Evolutionary conservation across 2,888 invertebrate species (phyloP), one percentile per base, ranked within the genome.

Genomic region (Melitaea athalia): DNA sequence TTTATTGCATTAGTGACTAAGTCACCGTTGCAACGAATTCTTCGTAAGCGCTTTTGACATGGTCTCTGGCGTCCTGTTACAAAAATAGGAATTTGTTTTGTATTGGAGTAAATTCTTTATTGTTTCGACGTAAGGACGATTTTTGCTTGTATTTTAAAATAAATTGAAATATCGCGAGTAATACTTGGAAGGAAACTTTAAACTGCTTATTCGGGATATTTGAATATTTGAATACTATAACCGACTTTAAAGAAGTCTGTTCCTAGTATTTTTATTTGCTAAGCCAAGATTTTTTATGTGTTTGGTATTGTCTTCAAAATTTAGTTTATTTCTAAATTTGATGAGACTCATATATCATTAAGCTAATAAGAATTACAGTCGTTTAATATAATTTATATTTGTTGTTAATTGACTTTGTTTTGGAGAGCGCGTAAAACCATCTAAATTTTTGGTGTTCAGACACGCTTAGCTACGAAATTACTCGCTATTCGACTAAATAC

Each of bases 11-110:
- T 52, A 52, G 10, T 52, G 52, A 17, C 11, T 17, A 24, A 52
- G 24, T 52, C 24, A 5, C 3, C 52, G 11, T n/a, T 60, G 45
- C 45, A 47, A 61, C 33, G 53, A 53, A 60, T 15, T 60, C 53
- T 66, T 65, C 47, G 60, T 60, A 53, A 60, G 65, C 65, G 11
- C 43, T 60, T 33, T 53, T 53, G 60, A 33, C 59, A 64, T 10
- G 17, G 52, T 61, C 53, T 47, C 66, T 38, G 53, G 66, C 33
- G 53, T 60, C 59, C 47, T 17, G 43, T 53, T 43, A 45, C 47
- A 33, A 47, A 61, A 45, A 60, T 61, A 45, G 14, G 33, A 61
- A 47, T 45, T 31, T 45, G 24, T 5, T 31, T 47, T 43, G 10
- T 24, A 33, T 38, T 7, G 33, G 14, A 53, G 52, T 17, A 45